Percentiles rank a stretch among this genome's conserved stretches.
These are phyloP conservation scores for Drosophila ezoana DNA, from an alignment of 2,888 invertebrate genomes.

Conservation along the genomic window DNA sequence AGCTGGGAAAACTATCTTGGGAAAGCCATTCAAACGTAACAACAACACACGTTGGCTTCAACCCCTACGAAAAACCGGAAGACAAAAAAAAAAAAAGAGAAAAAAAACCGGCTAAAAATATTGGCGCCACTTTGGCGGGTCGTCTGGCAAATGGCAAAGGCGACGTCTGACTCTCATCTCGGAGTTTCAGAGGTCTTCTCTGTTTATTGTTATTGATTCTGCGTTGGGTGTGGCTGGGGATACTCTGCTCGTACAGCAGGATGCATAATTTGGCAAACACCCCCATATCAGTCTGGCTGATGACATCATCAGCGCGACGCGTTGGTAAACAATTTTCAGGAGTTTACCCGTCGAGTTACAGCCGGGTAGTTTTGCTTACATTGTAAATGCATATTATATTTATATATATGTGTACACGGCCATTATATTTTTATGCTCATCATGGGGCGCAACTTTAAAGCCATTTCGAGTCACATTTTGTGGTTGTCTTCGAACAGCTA, in stretches of 20 bases:
- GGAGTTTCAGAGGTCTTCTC: constrained; percentile 33
- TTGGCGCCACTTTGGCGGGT: constrained; percentile 70
- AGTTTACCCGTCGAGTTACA: constrained; percentile 21
- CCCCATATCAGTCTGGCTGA: constrained; percentile 40
- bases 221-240: constrained; percentile 8
- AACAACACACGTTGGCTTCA: constrained; percentile 33
- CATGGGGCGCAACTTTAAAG: constrained; percentile 66
- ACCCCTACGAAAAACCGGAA: constrained; percentile 34
- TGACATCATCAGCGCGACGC: constrained; percentile 59
- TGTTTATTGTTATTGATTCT: constrained; percentile 74
- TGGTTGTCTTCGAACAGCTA: constrained; percentile 17
- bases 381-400: constrained; percentile 12
- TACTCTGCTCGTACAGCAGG: constrained; percentile 31
- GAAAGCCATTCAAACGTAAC: constrained; percentile 47
- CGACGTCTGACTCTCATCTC: constrained; percentile 62
- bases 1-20: constrained; percentile 46
- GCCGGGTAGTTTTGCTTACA: constrained; percentile 32
- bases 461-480: constrained; percentile 50
- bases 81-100: constrained; percentile 7
- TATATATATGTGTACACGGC: constrained; percentile 2
- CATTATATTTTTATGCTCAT: constrained; percentile 69
- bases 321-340: constrained; percentile 57
- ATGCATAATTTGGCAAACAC: constrained; percentile 71
- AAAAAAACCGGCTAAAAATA: constrained; percentile 49
- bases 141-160: constrained; percentile 55